Base-by-base conservation (phyloP, 1,140 invertebrate species). In the Hyles vespertilio region DNA sequence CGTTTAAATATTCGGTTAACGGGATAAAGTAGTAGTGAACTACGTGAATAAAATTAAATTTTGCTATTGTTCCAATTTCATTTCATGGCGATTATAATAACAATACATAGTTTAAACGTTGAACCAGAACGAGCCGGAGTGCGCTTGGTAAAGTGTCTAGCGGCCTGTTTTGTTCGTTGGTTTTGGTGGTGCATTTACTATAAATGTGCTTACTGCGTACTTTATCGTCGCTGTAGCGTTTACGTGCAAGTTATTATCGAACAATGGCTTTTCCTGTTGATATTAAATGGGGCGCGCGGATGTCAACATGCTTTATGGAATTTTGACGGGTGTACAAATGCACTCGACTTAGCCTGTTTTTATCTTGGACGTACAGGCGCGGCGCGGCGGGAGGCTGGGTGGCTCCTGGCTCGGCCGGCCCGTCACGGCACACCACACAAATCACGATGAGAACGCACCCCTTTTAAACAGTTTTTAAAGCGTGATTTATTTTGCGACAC, bases 391-490 rank as follows among this genome's bases (percentile, higher is more conserved):
- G 36, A 46, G 48, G 40, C 12, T 4, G 8, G 43, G 40, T 12
- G 45, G 51, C n/a, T 11, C 56, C 36, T 48, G 32, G 7, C 45
- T 56, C 53, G 57, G 49, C 53, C 7, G 32, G 33, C 48, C 58
- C 48, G 46, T 61, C 59, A 58, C 55, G 61, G 54, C 58, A 65
- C 54, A 65, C 56, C 62, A 66, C 73, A 78, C 69, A 81, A 81
- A 79, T 81, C 76, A 79, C 68, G 50, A 54, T 53, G 34, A 44
- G 58, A 64, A 62, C 62, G 67, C 71, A 72, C 67, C 66, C 72
- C 67, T 70, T 72, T 77, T 70, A 77, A 79, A 71, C 59, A 68
- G 55, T 70, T 77, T 78, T 79, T 75, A 69, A 79, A 72, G 50
- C 57, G 65, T 75, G 74, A 79, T 79, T 77, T 75, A 79, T 77